Evolutionary conservation across 2,797 vertebrate species (phyloP).

Genomic region (Eutrigla gurnardus): DNA sequence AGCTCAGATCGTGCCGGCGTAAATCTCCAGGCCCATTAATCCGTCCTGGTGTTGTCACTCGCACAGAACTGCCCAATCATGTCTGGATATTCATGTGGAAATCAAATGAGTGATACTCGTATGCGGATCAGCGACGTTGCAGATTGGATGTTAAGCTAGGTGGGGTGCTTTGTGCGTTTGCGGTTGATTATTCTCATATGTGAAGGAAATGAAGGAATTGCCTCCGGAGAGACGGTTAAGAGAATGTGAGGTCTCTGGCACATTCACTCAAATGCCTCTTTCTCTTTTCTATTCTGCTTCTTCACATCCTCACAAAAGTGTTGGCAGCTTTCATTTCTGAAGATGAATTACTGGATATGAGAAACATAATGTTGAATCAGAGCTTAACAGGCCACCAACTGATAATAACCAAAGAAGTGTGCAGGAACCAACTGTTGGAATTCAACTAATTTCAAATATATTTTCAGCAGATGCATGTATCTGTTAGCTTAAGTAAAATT

Average conservation of each 20-base stretch:
- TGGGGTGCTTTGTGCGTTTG: constrained; percentile 58
- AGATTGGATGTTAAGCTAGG: constrained; percentile 77
- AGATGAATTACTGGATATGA: constrained; percentile 5
- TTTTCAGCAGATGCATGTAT: neutral
- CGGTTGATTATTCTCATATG: constrained; percentile 73
- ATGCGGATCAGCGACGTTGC: constrained; percentile 58
- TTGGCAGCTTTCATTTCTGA: neutral
- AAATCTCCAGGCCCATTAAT: constrained; percentile 87
- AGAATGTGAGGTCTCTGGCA: constrained; percentile 19
- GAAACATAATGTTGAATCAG: neutral
- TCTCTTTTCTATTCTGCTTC: constrained; percentile 9
- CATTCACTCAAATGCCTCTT: neutral
- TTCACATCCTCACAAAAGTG: neutral
- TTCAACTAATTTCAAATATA: neutral
- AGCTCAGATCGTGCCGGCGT: constrained; percentile 86
- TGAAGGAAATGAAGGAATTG: constrained; percentile 65
- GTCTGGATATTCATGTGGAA: constrained; percentile 80
- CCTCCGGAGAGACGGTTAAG: constrained; percentile 49
- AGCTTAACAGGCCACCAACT: neutral
- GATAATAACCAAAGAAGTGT: neutral
- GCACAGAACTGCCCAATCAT: constrained; percentile 77
- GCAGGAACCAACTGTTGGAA: neutral
- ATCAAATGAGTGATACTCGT: constrained; percentile 83
- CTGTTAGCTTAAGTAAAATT: neutral
- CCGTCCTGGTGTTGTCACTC: constrained; percentile 77